A percentile compares a stretch with the other conserved stretches of the same genome.
Evolutionary conservation across 2,113 vertebrate genomes (phyloP).

Genomic region (Capreolus pygargus): DNA sequence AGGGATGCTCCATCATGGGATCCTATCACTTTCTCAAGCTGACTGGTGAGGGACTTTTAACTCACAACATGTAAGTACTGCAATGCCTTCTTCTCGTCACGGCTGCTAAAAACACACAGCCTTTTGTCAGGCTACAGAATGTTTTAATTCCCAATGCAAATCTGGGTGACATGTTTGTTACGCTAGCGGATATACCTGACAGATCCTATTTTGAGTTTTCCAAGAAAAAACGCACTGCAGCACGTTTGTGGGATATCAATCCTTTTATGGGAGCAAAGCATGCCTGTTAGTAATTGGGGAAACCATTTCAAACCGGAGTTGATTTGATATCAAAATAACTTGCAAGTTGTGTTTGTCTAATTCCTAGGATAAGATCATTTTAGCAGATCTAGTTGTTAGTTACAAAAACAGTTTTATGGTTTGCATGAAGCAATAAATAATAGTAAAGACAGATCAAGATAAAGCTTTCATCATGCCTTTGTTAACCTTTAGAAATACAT

Average conservation of each 20-base stretch:
- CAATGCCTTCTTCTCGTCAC: slow-evolving; percentile 65
- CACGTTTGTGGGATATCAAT: slow-evolving; percentile 60
- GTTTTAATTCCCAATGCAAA: slow-evolving; percentile 78
- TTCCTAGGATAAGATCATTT: slow-evolving; percentile 51
- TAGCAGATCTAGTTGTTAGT: slow-evolving; percentile 34
- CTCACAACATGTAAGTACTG: slow-evolving; percentile 48
- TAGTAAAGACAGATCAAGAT: slow-evolving; percentile 38
- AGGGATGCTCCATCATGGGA: slow-evolving; percentile 1
- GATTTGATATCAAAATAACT: slow-evolving; percentile 61
- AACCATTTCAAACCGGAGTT: slow-evolving; percentile 70
- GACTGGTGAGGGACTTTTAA: slow-evolving; percentile 63
- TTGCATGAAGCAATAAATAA: slow-evolving; percentile 46
- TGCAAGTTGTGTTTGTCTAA: slow-evolving; percentile 42
- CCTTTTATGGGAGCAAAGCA: slow-evolving; percentile 67
- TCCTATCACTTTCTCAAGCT: slow-evolving; percentile 55
- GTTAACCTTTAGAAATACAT: slow-evolving; percentile 39
- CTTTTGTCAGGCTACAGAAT: slow-evolving; percentile 75
- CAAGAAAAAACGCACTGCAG: slow-evolving; percentile 60
- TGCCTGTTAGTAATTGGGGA: slow-evolving; percentile 69
- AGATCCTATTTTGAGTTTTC: slow-evolving; percentile 68
- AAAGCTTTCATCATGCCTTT: slow-evolving; percentile 50
- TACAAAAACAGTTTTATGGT: slow-evolving; percentile 42
- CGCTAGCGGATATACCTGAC: slow-evolving; percentile 74
- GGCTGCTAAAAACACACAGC: slow-evolving; percentile 75
- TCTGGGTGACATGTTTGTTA: slow-evolving; percentile 78